Conservation (phyloP, 2,113 vertebrate species). For the Pluvialis apricaria region DNA sequence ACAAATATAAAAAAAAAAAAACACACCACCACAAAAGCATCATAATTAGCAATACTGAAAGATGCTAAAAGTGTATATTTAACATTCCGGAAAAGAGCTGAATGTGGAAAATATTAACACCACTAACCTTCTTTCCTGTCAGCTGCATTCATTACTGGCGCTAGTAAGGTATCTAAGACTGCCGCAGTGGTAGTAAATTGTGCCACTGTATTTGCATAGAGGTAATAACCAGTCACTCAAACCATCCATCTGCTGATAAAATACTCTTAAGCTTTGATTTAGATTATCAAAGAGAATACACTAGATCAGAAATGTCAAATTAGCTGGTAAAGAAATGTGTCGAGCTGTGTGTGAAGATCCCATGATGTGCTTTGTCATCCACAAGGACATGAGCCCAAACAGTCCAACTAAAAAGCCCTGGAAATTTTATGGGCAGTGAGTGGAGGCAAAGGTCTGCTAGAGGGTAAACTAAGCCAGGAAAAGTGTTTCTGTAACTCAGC, state of each 20-base stretch:
- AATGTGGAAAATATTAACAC: background rate
- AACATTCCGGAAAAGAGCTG: background rate
- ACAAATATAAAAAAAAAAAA: background rate
- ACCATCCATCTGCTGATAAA: background rate
- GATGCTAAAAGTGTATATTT: background rate
- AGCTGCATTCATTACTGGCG: background rate
- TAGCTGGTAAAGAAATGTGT: background rate
- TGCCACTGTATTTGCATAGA: background rate
- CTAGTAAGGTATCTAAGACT: background rate
- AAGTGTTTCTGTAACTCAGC: background rate
- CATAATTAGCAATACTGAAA: background rate
- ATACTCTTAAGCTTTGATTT: background rate
- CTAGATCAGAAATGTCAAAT: background rate
- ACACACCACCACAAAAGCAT: background rate
- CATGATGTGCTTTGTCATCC: background rate
- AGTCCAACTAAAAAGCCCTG: background rate
- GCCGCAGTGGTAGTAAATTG: background rate
- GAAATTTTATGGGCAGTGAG: background rate
- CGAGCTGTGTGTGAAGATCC: background rate
- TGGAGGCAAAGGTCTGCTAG: background rate
- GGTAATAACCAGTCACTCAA: background rate
- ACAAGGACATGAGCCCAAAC: background rate
- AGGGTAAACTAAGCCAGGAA: background rate
- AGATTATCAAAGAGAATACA: background rate
- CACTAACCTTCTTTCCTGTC: background rate